phyloP scores from a whole-genome alignment of 2,113 vertebrate species.

The Sminthopsis crassicaudata region DNA sequence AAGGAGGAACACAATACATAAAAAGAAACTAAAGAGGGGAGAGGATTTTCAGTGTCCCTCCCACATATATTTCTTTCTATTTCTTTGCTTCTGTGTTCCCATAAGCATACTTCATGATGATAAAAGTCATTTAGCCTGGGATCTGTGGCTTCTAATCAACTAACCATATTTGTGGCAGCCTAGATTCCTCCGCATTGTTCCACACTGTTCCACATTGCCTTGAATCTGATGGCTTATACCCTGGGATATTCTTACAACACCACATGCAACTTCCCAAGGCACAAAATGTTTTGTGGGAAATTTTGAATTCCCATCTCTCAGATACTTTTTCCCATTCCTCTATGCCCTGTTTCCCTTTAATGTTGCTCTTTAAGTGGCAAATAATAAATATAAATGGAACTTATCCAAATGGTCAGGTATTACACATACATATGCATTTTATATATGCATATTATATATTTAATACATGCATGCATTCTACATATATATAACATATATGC shows the following conservation, averaged over 20 bases:
- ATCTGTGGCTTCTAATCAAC: no score
- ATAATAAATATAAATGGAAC: constrained; percentile 19
- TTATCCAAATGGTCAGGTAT: background rate
- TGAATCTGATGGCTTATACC: background rate
- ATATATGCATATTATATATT: background rate
- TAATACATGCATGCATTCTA: no score
- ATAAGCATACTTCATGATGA: no score
- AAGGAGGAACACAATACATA: no score
- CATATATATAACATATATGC: background rate
- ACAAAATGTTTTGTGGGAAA: background rate
- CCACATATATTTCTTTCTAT: no score
- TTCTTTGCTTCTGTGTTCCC: no score
- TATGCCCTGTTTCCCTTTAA: background rate
- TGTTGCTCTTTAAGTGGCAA: background rate
- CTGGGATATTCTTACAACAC: background rate
- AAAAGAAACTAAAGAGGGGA: no score
- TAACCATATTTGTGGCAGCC: background rate
- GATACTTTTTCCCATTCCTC: background rate
- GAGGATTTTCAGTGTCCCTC: no score
- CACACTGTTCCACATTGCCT: background rate
- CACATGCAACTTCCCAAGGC: rapidly evolving
- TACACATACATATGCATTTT: background rate
- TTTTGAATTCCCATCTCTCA: background rate
- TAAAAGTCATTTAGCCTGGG: no score
- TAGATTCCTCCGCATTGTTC: background rate